Evolutionary conservation across 1,140 invertebrate species (phyloP).

Genomic region (Leguminivora glycinivorella): DNA sequence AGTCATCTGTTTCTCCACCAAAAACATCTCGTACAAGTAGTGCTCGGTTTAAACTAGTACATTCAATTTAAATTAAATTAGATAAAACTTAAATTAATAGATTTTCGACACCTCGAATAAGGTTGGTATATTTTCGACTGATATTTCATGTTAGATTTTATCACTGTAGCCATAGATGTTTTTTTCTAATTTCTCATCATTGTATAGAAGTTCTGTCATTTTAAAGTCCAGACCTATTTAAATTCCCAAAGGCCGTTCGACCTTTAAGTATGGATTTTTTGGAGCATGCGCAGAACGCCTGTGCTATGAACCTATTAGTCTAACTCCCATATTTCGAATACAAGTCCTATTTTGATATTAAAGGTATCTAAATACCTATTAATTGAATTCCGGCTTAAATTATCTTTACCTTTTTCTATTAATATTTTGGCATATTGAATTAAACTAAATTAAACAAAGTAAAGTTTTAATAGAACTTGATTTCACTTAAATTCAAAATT

Average conservation of each 20-base stretch:
- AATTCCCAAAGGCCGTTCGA: not conserved
- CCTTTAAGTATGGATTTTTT: slow-evolving; percentile 33
- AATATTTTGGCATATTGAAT: no score
- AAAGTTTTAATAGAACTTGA: no score
- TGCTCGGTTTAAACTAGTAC: slow-evolving; percentile 37
- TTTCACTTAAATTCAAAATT: no score
- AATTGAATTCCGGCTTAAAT: no score
- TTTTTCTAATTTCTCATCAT: slow-evolving; percentile 23
- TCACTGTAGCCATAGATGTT: slow-evolving; percentile 22
- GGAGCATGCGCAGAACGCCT: slow-evolving; percentile 30
- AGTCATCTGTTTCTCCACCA: slow-evolving; percentile 70
- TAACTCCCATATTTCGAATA: not conserved
- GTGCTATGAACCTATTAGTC: not conserved
- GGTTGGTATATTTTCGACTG: slow-evolving; percentile 16
- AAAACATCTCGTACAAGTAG: slow-evolving; percentile 75
- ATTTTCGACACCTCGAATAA: slow-evolving; percentile 7
- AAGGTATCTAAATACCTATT: no score
- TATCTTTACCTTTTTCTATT: no score
- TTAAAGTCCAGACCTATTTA: not conserved
- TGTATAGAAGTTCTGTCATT: not conserved
- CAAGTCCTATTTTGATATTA: no score
- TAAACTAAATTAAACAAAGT: no score
- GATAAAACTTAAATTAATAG: slow-evolving; percentile 10
- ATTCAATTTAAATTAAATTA: slow-evolving; percentile 23
- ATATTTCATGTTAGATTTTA: slow-evolving; percentile 9